Base-by-base conservation (phyloP, 1,140 invertebrate species). In the Drosophila seguyi region DNA sequence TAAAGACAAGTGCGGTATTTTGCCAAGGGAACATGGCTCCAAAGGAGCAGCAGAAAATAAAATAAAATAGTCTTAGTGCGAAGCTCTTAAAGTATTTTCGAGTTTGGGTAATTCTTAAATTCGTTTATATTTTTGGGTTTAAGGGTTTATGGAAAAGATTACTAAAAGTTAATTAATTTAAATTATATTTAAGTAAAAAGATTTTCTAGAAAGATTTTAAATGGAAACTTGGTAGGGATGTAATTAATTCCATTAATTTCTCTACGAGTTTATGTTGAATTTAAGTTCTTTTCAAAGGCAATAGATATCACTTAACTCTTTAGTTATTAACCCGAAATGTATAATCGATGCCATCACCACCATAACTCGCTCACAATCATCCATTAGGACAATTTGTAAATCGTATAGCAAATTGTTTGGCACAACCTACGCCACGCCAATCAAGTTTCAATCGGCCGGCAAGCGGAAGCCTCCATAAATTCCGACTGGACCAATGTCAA, bases 381-480 rank as follows among this genome's bases (percentile, higher is more conserved):
- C 16, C 38, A 44, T 41, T 67, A 44, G 18, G 47, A 29, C 62
- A 69, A 67, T 53, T 69, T 69, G 47, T 67, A 44, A 36, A 34
- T 67, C 22, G 47, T 36, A 25, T 25, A 18, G 4, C 16, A 67
- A 68, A 56, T 71, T 45, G 50, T 36, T 36, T 27, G 68, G 29
- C 66, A 71, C 66, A 71, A 72, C 52, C 65, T 72, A 72, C 68
- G 52, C 39, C 63, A 56, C 22, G 63, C 66, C 68, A 72, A 72
- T 72, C 68, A 57, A 59, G 68, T 71, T 34, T 58, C 52, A 56
- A 71, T 71, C 22, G 67, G 36, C 20, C 34, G 20, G 52, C 52
- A 6, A 34, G 50, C 47, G 67, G 66, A 67, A 67, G n/a, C n/a
- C 66, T 57, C 68, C 29, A 72, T 72, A 72, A 72, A 72, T 72